phyloP scores from a whole-genome alignment of 2,797 vertebrate genomes.

The Neostethus bicornis region DNA sequence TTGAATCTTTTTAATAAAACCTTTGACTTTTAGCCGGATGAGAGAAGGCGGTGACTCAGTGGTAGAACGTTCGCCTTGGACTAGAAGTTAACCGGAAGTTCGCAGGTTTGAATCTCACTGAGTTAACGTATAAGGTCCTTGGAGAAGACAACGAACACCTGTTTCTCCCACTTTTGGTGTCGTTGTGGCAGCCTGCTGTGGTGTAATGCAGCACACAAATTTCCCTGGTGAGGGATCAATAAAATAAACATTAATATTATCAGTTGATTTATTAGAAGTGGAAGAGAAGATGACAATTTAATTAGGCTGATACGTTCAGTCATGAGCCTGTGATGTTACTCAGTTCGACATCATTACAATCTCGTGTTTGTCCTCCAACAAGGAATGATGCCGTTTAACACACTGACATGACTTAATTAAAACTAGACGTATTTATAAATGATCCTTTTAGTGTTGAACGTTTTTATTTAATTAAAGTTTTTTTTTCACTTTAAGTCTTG shows the following conservation, averaged over 20 bases:
- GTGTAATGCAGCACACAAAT: no score
- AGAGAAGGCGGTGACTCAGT: no score
- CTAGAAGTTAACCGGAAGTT: no score
- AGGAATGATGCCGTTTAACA: slow-evolving; percentile 11
- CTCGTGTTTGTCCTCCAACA: slow-evolving; percentile 34
- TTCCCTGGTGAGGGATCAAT: no score
- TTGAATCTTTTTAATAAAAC: slow-evolving; percentile 53
- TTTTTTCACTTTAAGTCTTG: background rate
- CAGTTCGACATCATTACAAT: slow-evolving; percentile 55
- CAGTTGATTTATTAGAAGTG: slow-evolving; percentile 64
- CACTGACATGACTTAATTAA: background rate
- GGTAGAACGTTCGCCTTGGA: no score
- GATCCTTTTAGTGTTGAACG: background rate
- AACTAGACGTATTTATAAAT: background rate
- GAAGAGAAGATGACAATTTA: slow-evolving; percentile 55
- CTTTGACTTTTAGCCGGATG: slow-evolving; percentile 62
- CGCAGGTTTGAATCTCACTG: no score
- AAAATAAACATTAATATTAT: no score
- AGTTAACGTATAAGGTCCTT: no score
- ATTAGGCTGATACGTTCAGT: slow-evolving; percentile 60
- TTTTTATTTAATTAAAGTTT: background rate
- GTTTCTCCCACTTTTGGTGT: no score
- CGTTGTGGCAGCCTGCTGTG: no score
- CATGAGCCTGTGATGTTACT: slow-evolving; percentile 46
- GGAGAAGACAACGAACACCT: no score